Evolutionary conservation across 2,113 vertebrate genomes (phyloP).

Genomic region (Nymphicus hollandicus): DNA sequence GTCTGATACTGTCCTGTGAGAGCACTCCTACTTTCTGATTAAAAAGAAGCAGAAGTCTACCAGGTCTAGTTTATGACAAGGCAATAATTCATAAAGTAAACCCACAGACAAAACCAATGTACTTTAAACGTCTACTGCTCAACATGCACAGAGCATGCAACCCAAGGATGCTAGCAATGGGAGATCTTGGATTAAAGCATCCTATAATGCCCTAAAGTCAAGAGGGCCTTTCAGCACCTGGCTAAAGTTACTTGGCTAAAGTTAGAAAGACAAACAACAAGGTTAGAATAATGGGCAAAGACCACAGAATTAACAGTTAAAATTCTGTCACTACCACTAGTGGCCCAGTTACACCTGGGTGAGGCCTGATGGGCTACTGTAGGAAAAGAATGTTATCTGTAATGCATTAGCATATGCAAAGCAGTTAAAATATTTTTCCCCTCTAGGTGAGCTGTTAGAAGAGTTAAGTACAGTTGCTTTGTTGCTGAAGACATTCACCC

Average conservation of each 20-base stretch:
- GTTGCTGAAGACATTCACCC: not conserved
- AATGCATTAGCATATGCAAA: not conserved
- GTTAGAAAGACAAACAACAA: not conserved
- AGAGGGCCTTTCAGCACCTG: not conserved
- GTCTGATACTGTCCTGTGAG: not conserved
- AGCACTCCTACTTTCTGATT: not conserved
- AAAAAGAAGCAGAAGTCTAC: not conserved
- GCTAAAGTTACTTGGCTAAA: not conserved
- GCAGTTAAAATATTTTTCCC: not conserved
- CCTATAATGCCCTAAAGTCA: not conserved
- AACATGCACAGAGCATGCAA: not conserved
- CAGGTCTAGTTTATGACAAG: not conserved
- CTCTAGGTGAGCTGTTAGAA: not conserved
- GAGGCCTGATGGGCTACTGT: not conserved
- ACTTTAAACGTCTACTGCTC: not conserved
- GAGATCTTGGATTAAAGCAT: not conserved
- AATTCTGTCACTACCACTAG: not conserved
- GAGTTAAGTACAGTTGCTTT: not conserved
- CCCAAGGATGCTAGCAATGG: not conserved
- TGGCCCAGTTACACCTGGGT: not conserved
- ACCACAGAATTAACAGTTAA: not conserved
- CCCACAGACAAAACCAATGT: accelerated
- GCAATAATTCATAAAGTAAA: not conserved
- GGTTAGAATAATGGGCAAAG: not conserved
- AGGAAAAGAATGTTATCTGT: not conserved